Evolutionary conservation across 1,140 invertebrate genomes (phyloP), one percentile per base, ranked within the genome.

Genomic region (Conus ventricosus): DNA sequence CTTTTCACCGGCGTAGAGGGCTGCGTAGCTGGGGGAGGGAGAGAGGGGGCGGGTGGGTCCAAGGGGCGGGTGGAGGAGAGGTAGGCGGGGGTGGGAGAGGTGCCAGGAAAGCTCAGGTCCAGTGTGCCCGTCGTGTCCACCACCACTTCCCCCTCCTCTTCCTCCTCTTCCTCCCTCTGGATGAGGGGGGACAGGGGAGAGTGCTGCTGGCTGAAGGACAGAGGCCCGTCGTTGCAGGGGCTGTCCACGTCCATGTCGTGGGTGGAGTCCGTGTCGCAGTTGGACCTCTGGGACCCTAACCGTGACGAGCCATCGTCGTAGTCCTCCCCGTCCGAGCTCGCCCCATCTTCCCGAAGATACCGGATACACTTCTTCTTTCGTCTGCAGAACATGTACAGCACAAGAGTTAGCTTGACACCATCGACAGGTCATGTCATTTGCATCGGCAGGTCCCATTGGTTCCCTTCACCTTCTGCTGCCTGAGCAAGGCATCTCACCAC

Each of bases 361-460:
- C 89, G 89, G 78, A 91, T 90, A 87, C 98, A 99, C 96, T 99
- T 99, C 96, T 99, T 99, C 97, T 99, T 99, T 96, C 98, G 97
- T 96, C 98, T 99, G 96, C 20, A 67, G 23, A 55, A 84, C 55
- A 84, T 23, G 63, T 5, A 63, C 39, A 39, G 39, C 39, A 39
- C 39, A 39, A 39, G 39, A 39, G 39, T 39, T 39, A 39, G 39
- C 39, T 39, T 39, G 39, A 39, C 39, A 39, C 39, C 39, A 39
- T 3, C 3, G 39, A 39, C 39, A 39, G 39, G 39, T 39, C 39
- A 39, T 39, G 39, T 39, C 39, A 39, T 39, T 39, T 39, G 39
- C 39, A 39, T 39, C 39, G 39, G 39, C 39, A 39, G 39, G 39
- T 39, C 39, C 39, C 0, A 39, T 39, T 39, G 39, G 39, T 39